Evolutionary conservation across 1,140 invertebrate species (phyloP).

Genomic region (Panagrolaimus sp.): DNA sequence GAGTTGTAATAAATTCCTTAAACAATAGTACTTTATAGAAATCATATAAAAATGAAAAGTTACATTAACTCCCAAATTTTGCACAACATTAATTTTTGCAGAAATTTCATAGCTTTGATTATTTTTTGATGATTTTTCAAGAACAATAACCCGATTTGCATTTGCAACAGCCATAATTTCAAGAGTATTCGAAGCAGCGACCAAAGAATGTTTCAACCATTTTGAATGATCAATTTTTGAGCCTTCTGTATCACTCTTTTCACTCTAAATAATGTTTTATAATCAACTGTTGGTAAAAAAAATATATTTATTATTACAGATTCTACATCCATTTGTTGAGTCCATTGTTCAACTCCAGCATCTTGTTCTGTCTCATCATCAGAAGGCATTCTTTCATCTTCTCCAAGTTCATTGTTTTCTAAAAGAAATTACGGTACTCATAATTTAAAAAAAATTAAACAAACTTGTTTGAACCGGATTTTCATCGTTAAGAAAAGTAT

Average conservation of each 20-base stretch:
- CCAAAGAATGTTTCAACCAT: neutral
- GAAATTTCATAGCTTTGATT: conserved; percentile 3
- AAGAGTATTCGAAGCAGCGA: neutral
- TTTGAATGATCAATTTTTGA: neutral
- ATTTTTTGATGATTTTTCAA: conserved; percentile 7
- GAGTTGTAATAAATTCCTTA: conserved; percentile 21
- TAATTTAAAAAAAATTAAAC: too few relatives aligned
- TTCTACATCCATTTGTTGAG: conserved; percentile 9
- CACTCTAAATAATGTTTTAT: too few relatives aligned
- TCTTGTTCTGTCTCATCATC: neutral
- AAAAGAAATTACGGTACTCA: too few relatives aligned
- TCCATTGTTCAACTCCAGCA: conserved; percentile 5
- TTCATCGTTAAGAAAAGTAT: conserved; percentile 1
- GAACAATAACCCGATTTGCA: neutral
- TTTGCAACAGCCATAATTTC: conserved; percentile 1
- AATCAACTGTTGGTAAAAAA: too few relatives aligned
- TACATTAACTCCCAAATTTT: neutral
- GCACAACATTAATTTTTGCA: conserved; percentile 2
- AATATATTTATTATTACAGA: neutral
- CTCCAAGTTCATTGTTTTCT: neutral
- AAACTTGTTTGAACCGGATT: neutral
- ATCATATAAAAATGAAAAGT: too few relatives aligned
- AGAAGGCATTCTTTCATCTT: neutral
- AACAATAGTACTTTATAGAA: too few relatives aligned
- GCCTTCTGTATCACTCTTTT: conserved; percentile 3